Base-by-base conservation (phyloP, 1,140 invertebrate species). In the Penaeus chinensis region DNA sequence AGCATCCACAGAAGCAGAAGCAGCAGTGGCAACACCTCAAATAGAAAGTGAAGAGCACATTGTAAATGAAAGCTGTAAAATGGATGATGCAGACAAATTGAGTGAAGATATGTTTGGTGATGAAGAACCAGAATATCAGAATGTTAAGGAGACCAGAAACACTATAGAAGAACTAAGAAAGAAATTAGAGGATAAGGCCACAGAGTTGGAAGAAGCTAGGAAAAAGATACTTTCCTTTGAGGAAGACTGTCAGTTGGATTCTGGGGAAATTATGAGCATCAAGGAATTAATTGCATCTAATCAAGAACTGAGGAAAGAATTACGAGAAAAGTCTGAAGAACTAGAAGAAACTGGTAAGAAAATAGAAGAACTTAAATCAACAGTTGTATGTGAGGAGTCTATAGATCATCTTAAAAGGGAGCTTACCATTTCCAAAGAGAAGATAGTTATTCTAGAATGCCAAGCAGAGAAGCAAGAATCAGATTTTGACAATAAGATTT, bases 391-490 rank as follows among this genome's bases (percentile, higher is more conserved):
- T n/a, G 71, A 74, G 13, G 10, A 27, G 7, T 24, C 71, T 13
- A 27, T 32, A 11, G 24, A 32, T 10, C 27, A 7, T 18, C 18
- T 37, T 27, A 27, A 74, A 24, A 32, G 60, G 66, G 66, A 87
- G 24, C 27, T 87, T 8, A 60, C 69, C 24, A 22, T 69, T 62
- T 22, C 65, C 0, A 69, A 22, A 69, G 63, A 86, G n/a, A 74
- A 62, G 78, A 65, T 86, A 22, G 24, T 62, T 20, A 0, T 42
- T 42, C 77, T 87, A 27, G 42, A 81, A 27, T 8, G 62, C 10
- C 65, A 87, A 82, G 42, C 24, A 13, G 85, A 87, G 47, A 81
- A 71, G n/a, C 27, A 54, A 16, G 20, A 61, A n/a, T 2, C 54
- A 11, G 2, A 32, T 74, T 74, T 74, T 74, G 82, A 84, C 20